These are phyloP conservation scores for Macrobrachium nipponense DNA, from an alignment of 1,140 invertebrate genomes.

Conservation along the genomic window DNA sequence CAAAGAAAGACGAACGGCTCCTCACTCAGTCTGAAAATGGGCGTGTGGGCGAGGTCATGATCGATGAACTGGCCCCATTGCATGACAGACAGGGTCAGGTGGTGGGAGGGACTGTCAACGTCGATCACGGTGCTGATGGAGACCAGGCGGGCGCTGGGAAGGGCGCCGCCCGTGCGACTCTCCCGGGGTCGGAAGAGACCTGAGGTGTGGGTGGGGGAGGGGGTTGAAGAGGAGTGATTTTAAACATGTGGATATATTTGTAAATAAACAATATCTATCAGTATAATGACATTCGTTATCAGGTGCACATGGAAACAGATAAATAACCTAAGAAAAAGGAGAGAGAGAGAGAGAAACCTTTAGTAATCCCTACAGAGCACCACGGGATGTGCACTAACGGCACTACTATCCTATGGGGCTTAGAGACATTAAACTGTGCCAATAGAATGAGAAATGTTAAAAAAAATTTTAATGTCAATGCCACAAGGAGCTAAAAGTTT, in stretches of 20 bases:
- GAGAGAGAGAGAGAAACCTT: too few species aligned
- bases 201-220: slow-evolving; percentile 48
- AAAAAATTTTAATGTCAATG: too few species aligned
- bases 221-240: neutral
- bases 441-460: too few species aligned
- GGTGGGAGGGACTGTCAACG: slow-evolving; percentile 74
- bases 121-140: slow-evolving; percentile 79
- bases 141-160: slow-evolving; percentile 80
- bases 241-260: neutral
- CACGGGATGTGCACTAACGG: too few species aligned
- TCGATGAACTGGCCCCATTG: slow-evolving; percentile 90
- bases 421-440: too few species aligned
- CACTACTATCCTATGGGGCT: too few species aligned
- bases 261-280: neutral
- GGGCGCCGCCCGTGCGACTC: slow-evolving; percentile 63
- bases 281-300: neutral
- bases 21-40: slow-evolving; percentile 62
- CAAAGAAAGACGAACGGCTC: neutral
- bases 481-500: too few species aligned
- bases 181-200: slow-evolving; percentile 66
- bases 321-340: too few species aligned
- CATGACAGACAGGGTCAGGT: slow-evolving; percentile 83
- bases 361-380: too few species aligned
- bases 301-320: too few species aligned
- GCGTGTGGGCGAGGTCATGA: slow-evolving; percentile 67